Conservation (phyloP, 1,140 invertebrate species). For the Ips nitidus region DNA sequence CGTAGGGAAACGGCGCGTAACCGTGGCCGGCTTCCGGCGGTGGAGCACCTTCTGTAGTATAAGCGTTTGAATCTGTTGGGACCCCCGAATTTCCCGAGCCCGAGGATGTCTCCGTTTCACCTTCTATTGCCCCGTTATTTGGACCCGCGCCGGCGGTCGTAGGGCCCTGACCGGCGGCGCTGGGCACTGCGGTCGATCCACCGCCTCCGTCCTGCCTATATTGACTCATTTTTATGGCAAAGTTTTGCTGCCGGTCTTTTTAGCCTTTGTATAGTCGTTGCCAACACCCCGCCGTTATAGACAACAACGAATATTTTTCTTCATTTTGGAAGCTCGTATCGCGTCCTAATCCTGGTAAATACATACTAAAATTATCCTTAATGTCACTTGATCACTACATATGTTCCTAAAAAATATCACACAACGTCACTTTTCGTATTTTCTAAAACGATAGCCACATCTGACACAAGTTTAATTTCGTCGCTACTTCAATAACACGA, state of each 20-base stretch:
- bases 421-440: conserved; percentile 53
- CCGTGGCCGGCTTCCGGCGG: conserved; percentile 42
- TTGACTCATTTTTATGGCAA: conserved; percentile 52
- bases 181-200: conserved; percentile 37
- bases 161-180: conserved; percentile 38
- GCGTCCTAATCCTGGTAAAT: conserved; percentile 52
- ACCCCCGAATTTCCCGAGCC: conserved; percentile 23
- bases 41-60: conserved; percentile 34
- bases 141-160: conserved; percentile 36
- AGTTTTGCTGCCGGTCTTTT: conserved; percentile 50
- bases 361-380: conserved; percentile 52
- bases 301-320: conserved; percentile 55
- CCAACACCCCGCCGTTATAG: conserved; percentile 55
- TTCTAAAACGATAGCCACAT: conserved; percentile 64
- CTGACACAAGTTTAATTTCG: conserved; percentile 64
- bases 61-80: conserved; percentile 34
- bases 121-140: conserved; percentile 29
- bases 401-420: conserved; percentile 49
- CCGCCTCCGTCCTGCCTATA: conserved; percentile 49
- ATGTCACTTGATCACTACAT: conserved; percentile 55
- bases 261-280: conserved; percentile 53
- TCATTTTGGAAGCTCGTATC: conserved; percentile 49
- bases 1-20: conserved; percentile 45
- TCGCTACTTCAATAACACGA: conserved; percentile 68
- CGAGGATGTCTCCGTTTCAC: conserved; percentile 28